Percentiles rank a stretch among this genome's conserved stretches.
These are phyloP conservation scores for Poecilia picta DNA, from an alignment of 2,797 vertebrate genomes.

Conservation along the genomic window DNA sequence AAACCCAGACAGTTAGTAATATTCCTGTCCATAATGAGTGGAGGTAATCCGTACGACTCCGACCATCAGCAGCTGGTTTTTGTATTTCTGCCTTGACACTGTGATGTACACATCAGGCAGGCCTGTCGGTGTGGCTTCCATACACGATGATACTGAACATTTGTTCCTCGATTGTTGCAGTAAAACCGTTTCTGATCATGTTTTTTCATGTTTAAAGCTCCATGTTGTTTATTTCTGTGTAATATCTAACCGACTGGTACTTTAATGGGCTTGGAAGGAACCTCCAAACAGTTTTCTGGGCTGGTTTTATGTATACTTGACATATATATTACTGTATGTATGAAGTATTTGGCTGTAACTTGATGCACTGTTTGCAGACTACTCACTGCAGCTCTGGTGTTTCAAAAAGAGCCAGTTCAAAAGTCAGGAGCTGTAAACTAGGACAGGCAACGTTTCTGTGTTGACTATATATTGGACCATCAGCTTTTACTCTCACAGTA, in stretches of 20 bases:
- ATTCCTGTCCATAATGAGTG: background rate
- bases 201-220: constrained; percentile 22
- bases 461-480: constrained; percentile 31
- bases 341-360: constrained; percentile 45
- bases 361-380: constrained; percentile 67
- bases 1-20: background rate
- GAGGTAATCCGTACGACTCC: background rate
- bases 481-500: constrained; percentile 60
- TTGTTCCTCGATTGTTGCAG: constrained; percentile 33
- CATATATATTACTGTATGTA: constrained; percentile 30
- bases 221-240: constrained; percentile 27
- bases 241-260: constrained; percentile 17
- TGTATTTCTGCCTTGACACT: constrained; percentile 71
- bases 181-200: constrained; percentile 19
- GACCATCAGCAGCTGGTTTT: constrained; percentile 55
- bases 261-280: constrained; percentile 49
- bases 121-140: constrained; percentile 30
- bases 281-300: constrained; percentile 16
- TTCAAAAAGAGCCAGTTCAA: constrained; percentile 15
- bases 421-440: constrained; percentile 18
- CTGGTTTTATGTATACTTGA: constrained; percentile 31
- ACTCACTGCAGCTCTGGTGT: constrained; percentile 67
- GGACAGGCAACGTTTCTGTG: constrained; percentile 21
- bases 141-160: constrained; percentile 27
- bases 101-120: constrained; percentile 49